A percentile compares a stretch with the other conserved stretches of the same genome.
phyloP scores from a whole-genome alignment of 2,888 invertebrate genomes.

The Monopis laevigella region DNA sequence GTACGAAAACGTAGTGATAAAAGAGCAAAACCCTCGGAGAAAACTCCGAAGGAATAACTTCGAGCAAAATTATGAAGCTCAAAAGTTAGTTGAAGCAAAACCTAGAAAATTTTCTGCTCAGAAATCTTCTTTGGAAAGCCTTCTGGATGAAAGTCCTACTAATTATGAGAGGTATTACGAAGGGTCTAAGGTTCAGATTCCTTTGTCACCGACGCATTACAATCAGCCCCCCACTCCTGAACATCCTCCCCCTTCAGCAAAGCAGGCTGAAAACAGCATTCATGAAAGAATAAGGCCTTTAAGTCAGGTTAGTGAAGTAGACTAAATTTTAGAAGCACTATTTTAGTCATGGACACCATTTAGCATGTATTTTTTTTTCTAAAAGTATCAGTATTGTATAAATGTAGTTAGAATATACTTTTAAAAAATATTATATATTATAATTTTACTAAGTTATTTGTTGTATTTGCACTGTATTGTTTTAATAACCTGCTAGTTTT shows the following conservation, averaged over 20 bases:
- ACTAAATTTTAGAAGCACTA: no score
- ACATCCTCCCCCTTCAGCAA: conserved; percentile 91
- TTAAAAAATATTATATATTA: no score
- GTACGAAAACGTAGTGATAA: conserved; percentile 76
- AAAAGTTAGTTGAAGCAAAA: not conserved
- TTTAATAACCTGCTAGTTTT: no score
- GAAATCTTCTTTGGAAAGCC: conserved; percentile 68
- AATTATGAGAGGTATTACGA: conserved; percentile 54
- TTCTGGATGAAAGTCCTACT: conserved; percentile 65
- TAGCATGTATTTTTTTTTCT: no score
- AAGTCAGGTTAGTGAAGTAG: conserved; percentile 79
- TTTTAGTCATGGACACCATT: no score
- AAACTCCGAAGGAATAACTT: conserved; percentile 71
- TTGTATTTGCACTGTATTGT: no score
- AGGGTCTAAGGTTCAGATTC: conserved; percentile 61
- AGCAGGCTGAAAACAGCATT: conserved; percentile 88
- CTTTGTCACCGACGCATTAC: conserved; percentile 89
- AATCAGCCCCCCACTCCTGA: conserved; percentile 93
- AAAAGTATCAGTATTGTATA: no score
- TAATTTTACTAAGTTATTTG: no score
- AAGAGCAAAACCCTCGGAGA: conserved; percentile 76
- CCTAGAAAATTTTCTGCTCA: conserved; percentile 59
- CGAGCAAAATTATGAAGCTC: conserved; percentile 69
- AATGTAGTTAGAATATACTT: no score
- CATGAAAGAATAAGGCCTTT: conserved; percentile 89